phyloP scores from a whole-genome alignment of 2,797 vertebrate species.

The Myotis daubentonii region DNA sequence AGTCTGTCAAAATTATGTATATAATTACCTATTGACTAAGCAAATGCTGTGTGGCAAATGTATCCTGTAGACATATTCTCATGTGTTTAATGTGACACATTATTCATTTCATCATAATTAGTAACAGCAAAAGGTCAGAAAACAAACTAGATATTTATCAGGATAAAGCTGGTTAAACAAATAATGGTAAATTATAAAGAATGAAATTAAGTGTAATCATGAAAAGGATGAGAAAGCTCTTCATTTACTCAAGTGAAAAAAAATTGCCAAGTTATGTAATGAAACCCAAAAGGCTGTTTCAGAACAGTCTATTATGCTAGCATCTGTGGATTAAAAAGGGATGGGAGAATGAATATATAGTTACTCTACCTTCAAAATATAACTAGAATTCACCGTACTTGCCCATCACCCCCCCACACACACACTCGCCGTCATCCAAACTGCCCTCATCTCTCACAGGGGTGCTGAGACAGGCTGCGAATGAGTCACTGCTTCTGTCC shows the following conservation, averaged over 20 bases:
- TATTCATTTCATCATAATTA: not conserved
- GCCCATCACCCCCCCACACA: too few relatives aligned
- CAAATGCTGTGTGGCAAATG: not conserved
- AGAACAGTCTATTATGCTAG: not conserved
- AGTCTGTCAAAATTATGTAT: not conserved
- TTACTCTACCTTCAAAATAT: not conserved
- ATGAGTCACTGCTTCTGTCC: not conserved
- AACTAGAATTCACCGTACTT: not conserved
- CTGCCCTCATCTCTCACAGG: not conserved
- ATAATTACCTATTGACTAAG: not conserved
- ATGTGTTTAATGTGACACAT: not conserved
- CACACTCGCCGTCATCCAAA: not conserved
- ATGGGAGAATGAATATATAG: not conserved
- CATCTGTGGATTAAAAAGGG: not conserved
- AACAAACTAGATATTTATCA: not conserved
- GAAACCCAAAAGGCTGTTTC: not conserved
- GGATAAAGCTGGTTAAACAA: not conserved
- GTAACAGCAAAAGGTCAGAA: not conserved
- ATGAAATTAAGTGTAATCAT: not conserved
- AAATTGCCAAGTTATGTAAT: not conserved
- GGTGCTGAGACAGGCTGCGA: not conserved
- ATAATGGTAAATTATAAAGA: not conserved
- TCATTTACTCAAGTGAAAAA: not conserved
- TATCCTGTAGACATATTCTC: not conserved
- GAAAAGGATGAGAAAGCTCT: not conserved